Evolutionary conservation across 2,888 invertebrate species (phyloP).

Genomic region (Choristoneura rosaceana): DNA sequence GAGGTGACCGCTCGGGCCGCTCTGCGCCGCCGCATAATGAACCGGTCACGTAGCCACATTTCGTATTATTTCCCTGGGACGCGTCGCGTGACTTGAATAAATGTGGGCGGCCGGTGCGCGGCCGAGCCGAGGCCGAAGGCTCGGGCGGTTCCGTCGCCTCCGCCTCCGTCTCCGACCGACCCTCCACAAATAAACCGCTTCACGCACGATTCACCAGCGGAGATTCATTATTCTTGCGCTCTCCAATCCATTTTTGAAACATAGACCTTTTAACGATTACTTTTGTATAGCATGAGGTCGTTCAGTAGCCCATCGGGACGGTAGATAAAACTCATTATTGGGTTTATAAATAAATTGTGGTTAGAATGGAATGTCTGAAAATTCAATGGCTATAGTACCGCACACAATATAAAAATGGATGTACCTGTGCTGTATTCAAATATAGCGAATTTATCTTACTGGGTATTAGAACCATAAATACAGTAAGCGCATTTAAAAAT

Average conservation of each 20-base stretch:
- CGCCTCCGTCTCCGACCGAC: conserved; percentile 71
- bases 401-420: not conserved
- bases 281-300: not conserved
- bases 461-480: not conserved
- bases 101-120: conserved; percentile 65
- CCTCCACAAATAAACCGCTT: conserved; percentile 84
- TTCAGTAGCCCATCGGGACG: not conserved
- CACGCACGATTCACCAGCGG: conserved; percentile 81
- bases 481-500: not conserved
- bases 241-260: conserved; percentile 51
- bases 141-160: conserved; percentile 44
- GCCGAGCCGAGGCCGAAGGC: conserved; percentile 57
- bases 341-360: not conserved
- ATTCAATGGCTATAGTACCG: not conserved
- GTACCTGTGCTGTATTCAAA: not conserved
- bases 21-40: conserved; percentile 81
- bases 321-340: not conserved
- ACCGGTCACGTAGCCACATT: conserved; percentile 85
- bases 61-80: conserved; percentile 86
- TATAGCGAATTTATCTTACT: not conserved
- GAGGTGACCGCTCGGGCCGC: conserved; percentile 68
- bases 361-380: not conserved
- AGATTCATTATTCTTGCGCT: conserved; percentile 84
- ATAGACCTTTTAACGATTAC: conserved; percentile 26
- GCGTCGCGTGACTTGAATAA: conserved; percentile 84